Conservation (phyloP, 2,113 vertebrate genomes). For the Pogona vitticeps region DNA sequence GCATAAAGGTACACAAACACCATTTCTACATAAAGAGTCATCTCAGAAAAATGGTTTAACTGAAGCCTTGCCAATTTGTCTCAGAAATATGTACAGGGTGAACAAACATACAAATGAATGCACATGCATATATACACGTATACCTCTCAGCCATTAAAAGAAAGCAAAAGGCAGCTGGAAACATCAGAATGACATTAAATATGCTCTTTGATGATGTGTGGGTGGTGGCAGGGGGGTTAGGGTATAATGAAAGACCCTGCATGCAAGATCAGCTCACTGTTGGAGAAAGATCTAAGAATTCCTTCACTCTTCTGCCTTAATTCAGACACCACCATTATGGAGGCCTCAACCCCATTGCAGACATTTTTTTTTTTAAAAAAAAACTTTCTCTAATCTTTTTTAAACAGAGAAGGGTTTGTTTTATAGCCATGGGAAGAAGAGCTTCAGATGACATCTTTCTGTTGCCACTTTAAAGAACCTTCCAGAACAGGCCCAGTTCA, state of each 20-base stretch:
- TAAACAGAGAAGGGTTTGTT: constrained; percentile 63
- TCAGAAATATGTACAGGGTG: constrained; percentile 22
- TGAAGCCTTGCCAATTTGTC: constrained; percentile 3
- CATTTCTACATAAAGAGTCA: background rate
- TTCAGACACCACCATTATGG: constrained; percentile 31
- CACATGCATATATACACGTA: background rate
- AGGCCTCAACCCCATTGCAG: constrained; percentile 35
- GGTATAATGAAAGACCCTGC: constrained; percentile 50
- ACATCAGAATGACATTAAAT: constrained; percentile 44
- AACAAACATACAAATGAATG: background rate
- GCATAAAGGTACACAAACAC: background rate
- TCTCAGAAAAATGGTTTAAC: background rate
- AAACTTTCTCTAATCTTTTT: constrained; percentile 53
- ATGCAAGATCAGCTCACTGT: constrained; percentile 45
- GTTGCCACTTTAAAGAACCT: constrained; percentile 53
- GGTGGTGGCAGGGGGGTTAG: too few species aligned
- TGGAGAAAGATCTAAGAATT: constrained; percentile 69
- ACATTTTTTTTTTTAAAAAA: constrained; percentile 35
- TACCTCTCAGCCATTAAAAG: background rate
- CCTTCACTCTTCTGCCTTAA: constrained; percentile 45
- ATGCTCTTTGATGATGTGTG: constrained; percentile 56
- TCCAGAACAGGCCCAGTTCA: constrained; percentile 36
- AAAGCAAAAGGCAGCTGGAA: constrained; percentile 28
- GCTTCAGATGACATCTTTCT: constrained; percentile 57
- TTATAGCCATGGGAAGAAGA: constrained; percentile 29